These are phyloP conservation scores for Oncopodura yosiiana DNA, from an alignment of 1,140 invertebrate species.

Conservation along the genomic window DNA sequence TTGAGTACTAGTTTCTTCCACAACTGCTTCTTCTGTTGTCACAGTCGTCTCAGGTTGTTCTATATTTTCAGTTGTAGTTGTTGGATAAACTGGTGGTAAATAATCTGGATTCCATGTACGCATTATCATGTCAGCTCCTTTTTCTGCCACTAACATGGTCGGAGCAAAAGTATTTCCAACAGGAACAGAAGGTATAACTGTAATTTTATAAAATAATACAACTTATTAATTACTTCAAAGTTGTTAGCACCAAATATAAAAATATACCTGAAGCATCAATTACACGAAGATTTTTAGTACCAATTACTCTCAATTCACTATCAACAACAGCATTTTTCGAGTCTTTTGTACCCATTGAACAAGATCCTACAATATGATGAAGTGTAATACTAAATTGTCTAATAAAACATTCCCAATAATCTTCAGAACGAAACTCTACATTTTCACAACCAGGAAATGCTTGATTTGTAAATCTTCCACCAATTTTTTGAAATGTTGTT, in stretches of 20 bases:
- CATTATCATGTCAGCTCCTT: conserved; percentile 5
- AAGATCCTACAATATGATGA: conserved; percentile 80
- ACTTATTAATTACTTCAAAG: no score
- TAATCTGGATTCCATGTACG: no score
- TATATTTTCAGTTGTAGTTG: no score
- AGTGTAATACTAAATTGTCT: conserved; percentile 74
- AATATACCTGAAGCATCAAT: conserved; percentile 49
- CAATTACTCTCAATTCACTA: conserved; percentile 43
- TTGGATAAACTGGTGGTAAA: background rate
- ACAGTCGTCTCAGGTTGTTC: no score
- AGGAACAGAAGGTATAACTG: conserved; percentile 2
- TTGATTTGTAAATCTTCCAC: conserved; percentile 3
- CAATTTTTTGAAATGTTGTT: conserved; percentile 13
- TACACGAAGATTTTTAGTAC: conserved; percentile 48
- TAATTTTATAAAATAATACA: no score
- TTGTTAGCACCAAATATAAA: conserved; percentile 40
- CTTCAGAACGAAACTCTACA: conserved; percentile 56
- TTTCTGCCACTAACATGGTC: conserved; percentile 7
- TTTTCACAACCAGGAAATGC: conserved; percentile 26
- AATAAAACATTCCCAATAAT: conserved; percentile 70
- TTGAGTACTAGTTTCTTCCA: no score
- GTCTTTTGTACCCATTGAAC: conserved; percentile 66
- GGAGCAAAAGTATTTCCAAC: conserved; percentile 11
- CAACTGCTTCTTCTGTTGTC: no score
- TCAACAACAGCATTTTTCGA: conserved; percentile 44